Base-by-base conservation (phyloP, 2,113 vertebrate genomes). In the Holacanthus passer region DNA sequence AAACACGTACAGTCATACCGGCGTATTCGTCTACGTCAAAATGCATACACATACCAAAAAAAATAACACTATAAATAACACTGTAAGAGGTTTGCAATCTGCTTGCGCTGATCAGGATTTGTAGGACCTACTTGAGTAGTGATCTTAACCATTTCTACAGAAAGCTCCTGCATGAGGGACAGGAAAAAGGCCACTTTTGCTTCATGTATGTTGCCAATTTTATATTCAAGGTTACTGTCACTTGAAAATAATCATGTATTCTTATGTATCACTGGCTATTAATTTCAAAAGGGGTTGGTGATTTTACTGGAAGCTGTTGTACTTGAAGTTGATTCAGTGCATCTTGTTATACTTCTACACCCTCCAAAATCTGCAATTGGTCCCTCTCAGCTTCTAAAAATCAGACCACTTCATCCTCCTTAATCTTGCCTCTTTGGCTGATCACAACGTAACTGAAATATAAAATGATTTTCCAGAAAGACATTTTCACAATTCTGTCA, bases 311-410 rank as follows among this genome's bases (percentile, higher is more conserved):
- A 70, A n/a, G 47, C 52, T 4, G 19, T 45, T 88, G 48, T 47
- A 29, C 32, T 62, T 68, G 35, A 82, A 60, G 43, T 66, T 79
- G 63, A 75, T 73, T 87, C 17, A 66, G 60, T 29, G 20, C 58
- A 59, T 70, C 39, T 73, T 73, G 47, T 66, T 60, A 24, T 59
- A 72, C 29, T 69, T 69, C 8, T 29, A 14, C 32, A 60, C 20
- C 48, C 29, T 35, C 6, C 27, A 59, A 73, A 79, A 52, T 12
- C 24, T 77, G 32, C 60, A 67, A 1, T 66, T 58, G 47, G 27
- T 37, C 2, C 24, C 17, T 7, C 24, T 79, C 29, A 59, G 20
- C 73, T 14, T 66, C 1, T 53, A 27, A 58, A 71, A 24, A 24
- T n/a, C 20, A 0, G 37, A n/a, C 52, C 47, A 45, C 14, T 24